Conservation (phyloP, 2,888 invertebrate genomes). For the Euplagia quadripunctaria region DNA sequence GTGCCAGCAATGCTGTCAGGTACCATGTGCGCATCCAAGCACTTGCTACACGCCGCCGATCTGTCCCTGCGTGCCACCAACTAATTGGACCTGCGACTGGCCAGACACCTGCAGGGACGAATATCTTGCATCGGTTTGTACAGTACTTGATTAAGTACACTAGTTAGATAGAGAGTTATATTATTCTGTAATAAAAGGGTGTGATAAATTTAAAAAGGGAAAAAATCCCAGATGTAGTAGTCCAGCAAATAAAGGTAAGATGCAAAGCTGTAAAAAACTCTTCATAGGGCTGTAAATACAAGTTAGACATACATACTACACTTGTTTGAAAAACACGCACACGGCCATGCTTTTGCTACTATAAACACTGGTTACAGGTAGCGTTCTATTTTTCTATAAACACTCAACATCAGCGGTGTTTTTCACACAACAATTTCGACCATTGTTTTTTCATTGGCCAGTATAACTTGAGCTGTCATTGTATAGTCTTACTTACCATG, state of each 20-base stretch:
- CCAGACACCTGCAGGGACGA: constrained; percentile 76
- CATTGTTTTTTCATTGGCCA: too few species aligned
- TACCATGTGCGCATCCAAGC: constrained; percentile 64
- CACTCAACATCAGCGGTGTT: too few species aligned
- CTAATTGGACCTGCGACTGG: constrained; percentile 75
- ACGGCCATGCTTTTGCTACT: too few species aligned
- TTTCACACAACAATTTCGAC: too few species aligned
- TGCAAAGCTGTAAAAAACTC: too few species aligned
- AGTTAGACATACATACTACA: too few species aligned
- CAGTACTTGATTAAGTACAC: constrained; percentile 62
- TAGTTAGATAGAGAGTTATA: neutral
- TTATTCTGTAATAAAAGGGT: neutral
- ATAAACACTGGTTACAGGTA: too few species aligned
- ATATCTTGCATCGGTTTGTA: constrained; percentile 75
- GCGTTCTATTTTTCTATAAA: too few species aligned
- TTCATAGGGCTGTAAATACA: too few species aligned
- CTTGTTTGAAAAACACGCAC: too few species aligned
- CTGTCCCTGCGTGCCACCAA: constrained; percentile 74
- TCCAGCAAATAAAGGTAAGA: neutral
- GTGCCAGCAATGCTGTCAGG: constrained; percentile 71
- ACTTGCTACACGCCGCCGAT: constrained; percentile 67
- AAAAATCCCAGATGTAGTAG: neutral
- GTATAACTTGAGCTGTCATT: too few species aligned
- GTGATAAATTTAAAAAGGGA: neutral
- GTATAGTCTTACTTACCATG: too few species aligned